Percentiles rank a stretch among this genome's conserved stretches.
Conservation (phyloP, 2,888 invertebrate genomes). For the Stenodema calcarata region DNA sequence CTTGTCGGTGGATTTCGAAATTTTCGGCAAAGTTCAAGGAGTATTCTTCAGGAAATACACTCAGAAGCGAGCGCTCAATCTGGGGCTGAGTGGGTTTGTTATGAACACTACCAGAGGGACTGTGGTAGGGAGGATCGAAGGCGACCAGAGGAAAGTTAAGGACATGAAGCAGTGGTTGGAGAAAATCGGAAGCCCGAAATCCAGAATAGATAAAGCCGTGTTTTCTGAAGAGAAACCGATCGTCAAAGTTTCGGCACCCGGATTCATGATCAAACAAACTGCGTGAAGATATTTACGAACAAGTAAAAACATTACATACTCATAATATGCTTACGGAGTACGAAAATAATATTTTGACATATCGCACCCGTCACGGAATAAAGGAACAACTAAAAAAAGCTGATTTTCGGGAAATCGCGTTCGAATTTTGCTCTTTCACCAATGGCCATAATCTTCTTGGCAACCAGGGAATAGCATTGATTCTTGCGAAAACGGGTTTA, state of each 20-base stretch:
- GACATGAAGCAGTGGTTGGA: slow-evolving; percentile 44
- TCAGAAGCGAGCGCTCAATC: slow-evolving; percentile 15
- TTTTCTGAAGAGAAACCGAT: slow-evolving; percentile 28
- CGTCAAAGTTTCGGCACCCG: not conserved
- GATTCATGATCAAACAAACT: slow-evolving; percentile 25
- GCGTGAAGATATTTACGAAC: not conserved
- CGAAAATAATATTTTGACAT: no score
- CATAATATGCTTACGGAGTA: no score
- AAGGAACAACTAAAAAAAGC: no score
- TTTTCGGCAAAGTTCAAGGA: slow-evolving; percentile 45
- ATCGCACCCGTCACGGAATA: no score
- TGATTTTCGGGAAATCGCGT: no score
- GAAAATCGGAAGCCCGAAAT: slow-evolving; percentile 43
- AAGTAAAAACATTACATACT: not conserved
- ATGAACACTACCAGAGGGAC: slow-evolving; percentile 28
- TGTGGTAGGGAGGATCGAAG: slow-evolving; percentile 39
- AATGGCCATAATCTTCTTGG: no score
- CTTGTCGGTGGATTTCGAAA: slow-evolving; percentile 44
- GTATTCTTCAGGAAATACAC: slow-evolving; percentile 31
- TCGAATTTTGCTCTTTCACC: no score
- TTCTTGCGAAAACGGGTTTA: no score
- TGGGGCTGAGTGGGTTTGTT: slow-evolving; percentile 25
- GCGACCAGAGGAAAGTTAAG: slow-evolving; percentile 14
- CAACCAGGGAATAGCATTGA: no score
- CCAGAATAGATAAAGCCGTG: slow-evolving; percentile 41